Conservation (phyloP, 2,797 vertebrate genomes). For the Crocodylus rhombifer region DNA sequence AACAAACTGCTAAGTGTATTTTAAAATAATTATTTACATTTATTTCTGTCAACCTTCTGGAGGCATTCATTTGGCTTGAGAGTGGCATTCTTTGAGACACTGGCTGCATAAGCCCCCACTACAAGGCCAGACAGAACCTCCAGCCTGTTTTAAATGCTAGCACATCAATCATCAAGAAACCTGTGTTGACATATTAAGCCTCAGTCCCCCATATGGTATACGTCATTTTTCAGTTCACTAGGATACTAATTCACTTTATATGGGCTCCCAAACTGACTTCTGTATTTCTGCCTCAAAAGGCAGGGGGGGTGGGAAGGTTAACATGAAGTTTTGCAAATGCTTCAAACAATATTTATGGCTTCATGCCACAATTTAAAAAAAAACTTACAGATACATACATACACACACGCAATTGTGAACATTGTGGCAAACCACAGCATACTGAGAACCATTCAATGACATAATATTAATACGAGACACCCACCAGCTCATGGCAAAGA, state of each 20-base stretch:
- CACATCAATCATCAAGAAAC: slow-evolving; percentile 65
- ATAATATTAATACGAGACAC: slow-evolving; percentile 16
- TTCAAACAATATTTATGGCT: slow-evolving; percentile 5
- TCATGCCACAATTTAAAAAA: background rate
- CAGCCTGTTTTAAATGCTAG: slow-evolving; percentile 50
- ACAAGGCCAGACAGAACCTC: slow-evolving; percentile 66
- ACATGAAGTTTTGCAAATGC: background rate
- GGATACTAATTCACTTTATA: slow-evolving; percentile 37
- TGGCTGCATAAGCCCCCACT: slow-evolving; percentile 42
- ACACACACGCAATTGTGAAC: background rate
- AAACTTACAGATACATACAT: background rate
- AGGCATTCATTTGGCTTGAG: slow-evolving; percentile 69
- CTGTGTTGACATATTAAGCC: slow-evolving; percentile 51
- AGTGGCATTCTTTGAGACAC: slow-evolving; percentile 63
- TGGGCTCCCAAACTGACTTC: background rate
- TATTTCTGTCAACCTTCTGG: slow-evolving; percentile 63
- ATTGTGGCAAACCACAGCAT: background rate
- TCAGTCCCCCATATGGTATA: slow-evolving; percentile 51
- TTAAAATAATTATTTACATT: slow-evolving; percentile 79
- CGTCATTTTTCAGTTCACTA: slow-evolving; percentile 49
- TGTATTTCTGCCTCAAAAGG: background rate
- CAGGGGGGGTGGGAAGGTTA: background rate
- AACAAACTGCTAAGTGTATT: slow-evolving; percentile 70
- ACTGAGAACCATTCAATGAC: background rate
- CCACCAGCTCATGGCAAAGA: slow-evolving; percentile 6